Evolutionary conservation across 2,888 invertebrate genomes (phyloP).

Genomic region (Lepidochrysops patricia): DNA sequence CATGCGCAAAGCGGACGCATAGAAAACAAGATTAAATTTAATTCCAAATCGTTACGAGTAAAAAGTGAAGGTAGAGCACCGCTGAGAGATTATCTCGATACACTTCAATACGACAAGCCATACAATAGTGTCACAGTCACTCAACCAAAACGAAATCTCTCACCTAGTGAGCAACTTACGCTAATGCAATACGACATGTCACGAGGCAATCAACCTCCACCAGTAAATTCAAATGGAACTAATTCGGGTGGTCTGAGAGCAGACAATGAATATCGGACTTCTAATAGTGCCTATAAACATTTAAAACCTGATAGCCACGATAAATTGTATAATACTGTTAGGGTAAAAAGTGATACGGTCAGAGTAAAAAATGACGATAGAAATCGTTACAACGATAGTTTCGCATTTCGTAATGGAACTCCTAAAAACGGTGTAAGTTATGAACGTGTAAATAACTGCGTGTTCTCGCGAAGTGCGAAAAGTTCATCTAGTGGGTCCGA

Average conservation of each 20-base stretch:
- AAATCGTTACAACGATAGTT: conserved; percentile 63
- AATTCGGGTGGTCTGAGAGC: conserved; percentile 48
- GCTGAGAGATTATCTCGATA: conserved; percentile 56
- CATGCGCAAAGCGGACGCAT: conserved; percentile 56
- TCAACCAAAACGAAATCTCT: conserved; percentile 69
- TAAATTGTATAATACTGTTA: conserved; percentile 48
- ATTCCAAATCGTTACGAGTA: conserved; percentile 69
- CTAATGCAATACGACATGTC: conserved; percentile 67
- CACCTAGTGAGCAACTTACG: conserved; percentile 67
- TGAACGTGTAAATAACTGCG: conserved; percentile 46
- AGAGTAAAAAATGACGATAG: conserved; percentile 70
- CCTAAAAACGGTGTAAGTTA: conserved; percentile 50
- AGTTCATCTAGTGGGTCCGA: conserved; percentile 72
- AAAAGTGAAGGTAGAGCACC: conserved; percentile 69
- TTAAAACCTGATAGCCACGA: conserved; percentile 64
- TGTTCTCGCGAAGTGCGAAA: conserved; percentile 59
- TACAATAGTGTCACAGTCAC: conserved; percentile 66
- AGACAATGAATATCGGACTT: conserved; percentile 69
- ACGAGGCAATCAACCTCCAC: conserved; percentile 48
- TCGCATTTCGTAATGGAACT: conserved; percentile 38
- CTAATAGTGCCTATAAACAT: conserved; percentile 56
- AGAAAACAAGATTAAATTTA: conserved; percentile 65
- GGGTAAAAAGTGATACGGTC: conserved; percentile 38
- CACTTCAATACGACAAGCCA: conserved; percentile 40
- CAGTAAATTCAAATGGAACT: conserved; percentile 38